Conservation (phyloP, 2,113 vertebrate genomes). For the Columbina picui region DNA sequence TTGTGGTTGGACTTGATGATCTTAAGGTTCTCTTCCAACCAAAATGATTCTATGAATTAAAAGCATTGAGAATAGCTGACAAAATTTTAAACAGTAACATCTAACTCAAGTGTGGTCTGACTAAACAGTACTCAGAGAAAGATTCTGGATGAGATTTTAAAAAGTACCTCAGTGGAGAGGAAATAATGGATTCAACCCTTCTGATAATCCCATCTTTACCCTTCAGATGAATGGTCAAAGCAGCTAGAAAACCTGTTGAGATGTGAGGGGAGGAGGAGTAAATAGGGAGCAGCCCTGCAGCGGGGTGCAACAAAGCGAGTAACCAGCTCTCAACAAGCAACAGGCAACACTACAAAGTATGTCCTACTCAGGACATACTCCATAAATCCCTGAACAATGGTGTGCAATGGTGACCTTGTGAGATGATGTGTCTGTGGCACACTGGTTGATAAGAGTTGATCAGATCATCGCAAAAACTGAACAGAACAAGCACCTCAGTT, state of each 20-base stretch:
- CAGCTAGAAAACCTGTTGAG: background rate
- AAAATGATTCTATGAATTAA: background rate
- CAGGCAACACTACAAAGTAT: background rate
- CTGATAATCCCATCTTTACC: background rate
- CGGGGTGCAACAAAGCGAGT: too few relatives aligned
- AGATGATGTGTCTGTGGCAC: rapidly evolving
- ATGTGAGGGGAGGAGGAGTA: background rate
- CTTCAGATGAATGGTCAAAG: background rate
- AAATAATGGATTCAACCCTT: background rate
- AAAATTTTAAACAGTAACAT: background rate
- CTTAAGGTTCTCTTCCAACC: too few relatives aligned
- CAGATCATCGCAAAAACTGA: background rate
- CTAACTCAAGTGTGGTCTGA: background rate
- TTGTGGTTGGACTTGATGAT: too few relatives aligned
- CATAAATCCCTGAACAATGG: rapidly evolving
- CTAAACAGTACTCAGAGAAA: background rate
- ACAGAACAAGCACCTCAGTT: background rate
- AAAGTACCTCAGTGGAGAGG: background rate
- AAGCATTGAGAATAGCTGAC: background rate
- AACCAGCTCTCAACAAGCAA: background rate
- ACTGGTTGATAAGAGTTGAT: background rate
- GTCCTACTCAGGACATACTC: background rate
- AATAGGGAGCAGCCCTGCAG: background rate
- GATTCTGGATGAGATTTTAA: background rate
- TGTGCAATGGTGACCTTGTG: rapidly evolving